These are phyloP conservation scores for Netelia virgata DNA, from an alignment of 2,888 invertebrate genomes.

Conservation along the genomic window DNA sequence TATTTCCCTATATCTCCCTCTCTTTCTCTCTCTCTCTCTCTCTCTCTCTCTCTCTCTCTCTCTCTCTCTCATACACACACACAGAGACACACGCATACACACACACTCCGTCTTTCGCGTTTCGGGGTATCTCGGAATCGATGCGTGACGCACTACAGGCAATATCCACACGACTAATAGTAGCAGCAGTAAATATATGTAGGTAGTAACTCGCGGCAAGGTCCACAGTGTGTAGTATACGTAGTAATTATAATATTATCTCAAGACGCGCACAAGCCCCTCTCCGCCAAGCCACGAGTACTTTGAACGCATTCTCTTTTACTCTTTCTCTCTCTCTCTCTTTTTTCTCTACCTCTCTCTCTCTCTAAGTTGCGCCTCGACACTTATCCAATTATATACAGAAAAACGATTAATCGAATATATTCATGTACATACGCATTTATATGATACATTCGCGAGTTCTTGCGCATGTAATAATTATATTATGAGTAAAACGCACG, in stretches of 20 bases:
- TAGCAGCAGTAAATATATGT: conserved; percentile 44
- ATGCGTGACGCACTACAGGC: conserved; percentile 51
- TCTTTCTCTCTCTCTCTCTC: conserved; percentile 55
- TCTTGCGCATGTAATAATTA: conserved; percentile 53
- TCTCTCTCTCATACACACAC: conserved; percentile 10
- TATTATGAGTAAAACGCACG: conserved; percentile 49
- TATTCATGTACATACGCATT: conserved; percentile 49
- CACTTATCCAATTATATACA: conserved; percentile 68
- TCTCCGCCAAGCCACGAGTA: conserved; percentile 47
- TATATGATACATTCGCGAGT: conserved; percentile 56
- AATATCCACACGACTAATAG: conserved; percentile 60
- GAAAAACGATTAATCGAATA: conserved; percentile 62
- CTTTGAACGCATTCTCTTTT: conserved; percentile 61
- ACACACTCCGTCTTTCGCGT: neutral
- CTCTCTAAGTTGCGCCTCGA: conserved; percentile 28
- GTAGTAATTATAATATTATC: conserved; percentile 65
- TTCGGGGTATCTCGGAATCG: conserved; percentile 36
- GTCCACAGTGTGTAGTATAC: conserved; percentile 64
- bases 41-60: conserved; percentile 41
- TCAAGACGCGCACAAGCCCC: conserved; percentile 51
- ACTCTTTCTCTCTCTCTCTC: conserved; percentile 27
- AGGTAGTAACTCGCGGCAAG: conserved; percentile 61
- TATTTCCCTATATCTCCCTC: conserved; percentile 62
- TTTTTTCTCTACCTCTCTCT: conserved; percentile 23
- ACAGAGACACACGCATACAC: no score